Percentiles rank a stretch among this genome's conserved stretches.
Conservation (phyloP, 92 coral and sea anemone species). For the Diadumene lineata region DNA sequence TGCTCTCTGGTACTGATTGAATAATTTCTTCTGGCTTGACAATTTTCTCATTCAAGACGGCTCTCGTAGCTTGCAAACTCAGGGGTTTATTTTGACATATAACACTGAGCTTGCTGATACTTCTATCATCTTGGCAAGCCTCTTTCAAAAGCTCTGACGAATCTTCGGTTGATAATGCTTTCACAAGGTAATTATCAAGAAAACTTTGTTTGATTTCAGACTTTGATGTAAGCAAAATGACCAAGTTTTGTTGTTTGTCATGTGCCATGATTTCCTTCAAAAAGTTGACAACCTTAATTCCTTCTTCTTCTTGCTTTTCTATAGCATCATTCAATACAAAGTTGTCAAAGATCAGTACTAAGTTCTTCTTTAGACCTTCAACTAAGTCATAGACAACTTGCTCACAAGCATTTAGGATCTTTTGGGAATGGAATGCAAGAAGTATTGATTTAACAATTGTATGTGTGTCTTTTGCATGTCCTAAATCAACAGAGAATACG, state of each 20-base stretch:
- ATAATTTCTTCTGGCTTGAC: constrained; percentile 28
- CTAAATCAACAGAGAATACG: constrained; percentile 33
- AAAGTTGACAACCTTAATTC: not conserved
- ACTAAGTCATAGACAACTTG: constrained; percentile 23
- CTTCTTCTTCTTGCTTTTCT: not conserved
- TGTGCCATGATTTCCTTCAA: constrained; percentile 15
- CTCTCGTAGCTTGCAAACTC: constrained; percentile 38
- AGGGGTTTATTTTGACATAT: constrained; percentile 58
- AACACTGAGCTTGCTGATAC: not conserved
- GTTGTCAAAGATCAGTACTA: constrained; percentile 17
- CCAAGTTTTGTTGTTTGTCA: constrained; percentile 24
- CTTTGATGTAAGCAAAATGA: constrained; percentile 55
- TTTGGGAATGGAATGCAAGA: constrained; percentile 16
- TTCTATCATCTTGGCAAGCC: constrained; percentile 1
- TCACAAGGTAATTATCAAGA: constrained; percentile 38
- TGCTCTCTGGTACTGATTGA: not conserved
- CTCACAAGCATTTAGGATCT: not conserved
- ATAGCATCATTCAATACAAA: not conserved
- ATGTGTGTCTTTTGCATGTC: constrained; percentile 18
- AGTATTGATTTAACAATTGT: constrained; percentile 31
- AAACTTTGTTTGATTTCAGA: constrained; percentile 23
- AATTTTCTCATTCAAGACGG: constrained; percentile 46
- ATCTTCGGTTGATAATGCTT: constrained; percentile 23
- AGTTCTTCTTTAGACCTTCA: constrained; percentile 15
- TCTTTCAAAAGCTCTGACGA: constrained; percentile 8